phyloP scores from a whole-genome alignment of 53 echinoderm and acorn worm genomes.

The Paracentrotus lividus region DNA sequence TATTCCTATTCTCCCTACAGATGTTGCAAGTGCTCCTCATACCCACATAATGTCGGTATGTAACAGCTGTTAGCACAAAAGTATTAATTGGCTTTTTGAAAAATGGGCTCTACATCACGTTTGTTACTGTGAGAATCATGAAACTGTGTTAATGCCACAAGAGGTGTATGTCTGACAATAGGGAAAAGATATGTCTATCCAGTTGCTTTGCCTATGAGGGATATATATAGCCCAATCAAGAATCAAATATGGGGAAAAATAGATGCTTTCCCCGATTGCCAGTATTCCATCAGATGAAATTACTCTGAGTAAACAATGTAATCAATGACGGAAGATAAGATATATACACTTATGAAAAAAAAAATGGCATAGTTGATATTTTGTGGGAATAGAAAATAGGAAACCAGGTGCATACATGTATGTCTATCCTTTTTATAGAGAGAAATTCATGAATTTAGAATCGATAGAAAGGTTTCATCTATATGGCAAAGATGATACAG shows the following conservation, averaged over 20 bases:
- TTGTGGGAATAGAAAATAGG: not conserved
- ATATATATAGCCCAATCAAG: not conserved
- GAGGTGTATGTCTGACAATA: not conserved
- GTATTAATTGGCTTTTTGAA: constrained; percentile 26
- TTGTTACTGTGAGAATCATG: not conserved
- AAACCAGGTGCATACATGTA: constrained; percentile 25
- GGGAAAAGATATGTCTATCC: not conserved
- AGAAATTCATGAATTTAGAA: not conserved
- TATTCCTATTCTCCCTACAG: not conserved
- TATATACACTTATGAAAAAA: not conserved
- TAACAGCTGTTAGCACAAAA: constrained; percentile 59
- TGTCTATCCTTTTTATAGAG: not conserved
- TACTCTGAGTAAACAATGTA: constrained; percentile 62
- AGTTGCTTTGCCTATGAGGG: not conserved
- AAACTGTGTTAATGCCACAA: not conserved
- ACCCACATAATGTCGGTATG: not conserved
- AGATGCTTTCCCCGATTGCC: constrained; percentile 20
- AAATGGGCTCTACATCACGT: constrained; percentile 20
- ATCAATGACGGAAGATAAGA: constrained; percentile 1
- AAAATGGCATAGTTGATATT: not conserved
- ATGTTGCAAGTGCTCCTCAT: not conserved
- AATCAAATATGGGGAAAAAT: not conserved
- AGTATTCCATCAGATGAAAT: constrained; percentile 15
- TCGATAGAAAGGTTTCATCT: not conserved
- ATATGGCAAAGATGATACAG: not conserved